Percentiles rank a stretch among this genome's conserved stretches.
Conservation (phyloP, 2,888 invertebrate species). For the Rosalia funebris region DNA sequence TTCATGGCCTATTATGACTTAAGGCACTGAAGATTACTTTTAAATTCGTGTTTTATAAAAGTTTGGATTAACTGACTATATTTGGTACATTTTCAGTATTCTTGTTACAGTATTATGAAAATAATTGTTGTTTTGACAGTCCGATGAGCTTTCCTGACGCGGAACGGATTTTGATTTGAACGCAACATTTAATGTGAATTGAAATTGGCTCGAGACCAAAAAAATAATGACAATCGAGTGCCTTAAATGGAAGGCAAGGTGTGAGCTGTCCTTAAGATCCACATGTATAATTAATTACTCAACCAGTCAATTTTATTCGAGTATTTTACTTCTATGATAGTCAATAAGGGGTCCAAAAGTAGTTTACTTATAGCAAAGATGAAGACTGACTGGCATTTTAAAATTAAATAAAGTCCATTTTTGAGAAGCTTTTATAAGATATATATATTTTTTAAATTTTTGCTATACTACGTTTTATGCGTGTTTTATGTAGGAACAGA, state of each 20-base stretch:
- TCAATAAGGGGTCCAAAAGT: constrained; percentile 14
- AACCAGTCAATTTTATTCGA: constrained; percentile 20
- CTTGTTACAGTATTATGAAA: too few species aligned
- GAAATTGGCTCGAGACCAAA: too few species aligned
- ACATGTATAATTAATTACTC: constrained; percentile 3
- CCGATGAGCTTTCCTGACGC: too few species aligned
- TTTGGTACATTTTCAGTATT: too few species aligned
- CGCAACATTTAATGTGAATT: too few species aligned
- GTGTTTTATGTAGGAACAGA: not conserved
- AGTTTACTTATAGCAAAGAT: constrained; percentile 20
- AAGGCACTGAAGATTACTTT: too few species aligned
- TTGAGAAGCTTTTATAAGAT: not conserved
- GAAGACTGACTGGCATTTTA: constrained; percentile 26
- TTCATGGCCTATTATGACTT: too few species aligned
- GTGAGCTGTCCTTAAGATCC: constrained; percentile 1
- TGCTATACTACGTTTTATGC: not conserved
- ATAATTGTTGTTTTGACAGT: too few species aligned
- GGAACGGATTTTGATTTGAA: too few species aligned
- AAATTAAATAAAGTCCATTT: constrained; percentile 13
- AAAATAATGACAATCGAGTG: not conserved
- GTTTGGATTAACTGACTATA: too few species aligned
- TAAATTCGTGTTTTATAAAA: too few species aligned
- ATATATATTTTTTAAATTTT: constrained; percentile 1
- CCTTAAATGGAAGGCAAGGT: not conserved
- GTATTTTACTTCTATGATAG: not conserved